A percentile compares a stretch with the other conserved stretches of the same genome.
These are phyloP conservation scores for Hemicordylus capensis DNA, from an alignment of 2,113 vertebrate genomes.

Conservation along the genomic window DNA sequence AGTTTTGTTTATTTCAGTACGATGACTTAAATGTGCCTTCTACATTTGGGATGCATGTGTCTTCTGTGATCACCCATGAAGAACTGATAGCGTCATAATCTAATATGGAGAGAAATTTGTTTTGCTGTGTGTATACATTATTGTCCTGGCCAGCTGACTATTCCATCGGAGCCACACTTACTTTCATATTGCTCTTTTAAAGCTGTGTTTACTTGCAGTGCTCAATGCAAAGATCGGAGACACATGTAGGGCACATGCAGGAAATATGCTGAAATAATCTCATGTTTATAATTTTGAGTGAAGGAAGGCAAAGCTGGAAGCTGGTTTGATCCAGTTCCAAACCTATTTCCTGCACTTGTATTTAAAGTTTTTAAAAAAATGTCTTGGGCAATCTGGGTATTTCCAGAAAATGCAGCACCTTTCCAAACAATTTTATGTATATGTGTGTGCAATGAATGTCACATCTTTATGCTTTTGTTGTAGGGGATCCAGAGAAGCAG, in stretches of 20 bases:
- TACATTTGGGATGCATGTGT: not conserved
- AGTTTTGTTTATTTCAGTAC: not conserved
- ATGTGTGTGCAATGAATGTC: not conserved
- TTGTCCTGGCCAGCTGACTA: not conserved
- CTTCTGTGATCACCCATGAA: not conserved
- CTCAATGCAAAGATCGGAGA: constrained; percentile 39
- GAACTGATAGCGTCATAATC: not conserved
- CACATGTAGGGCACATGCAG: constrained; percentile 69
- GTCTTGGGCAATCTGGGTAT: constrained; percentile 22
- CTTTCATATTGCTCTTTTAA: constrained; percentile 12
- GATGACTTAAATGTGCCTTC: too few relatives aligned
- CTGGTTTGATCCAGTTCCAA: constrained; percentile 67
- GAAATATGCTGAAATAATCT: constrained; percentile 53
- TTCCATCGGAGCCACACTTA: constrained; percentile 33
- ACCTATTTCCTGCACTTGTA: constrained; percentile 58
- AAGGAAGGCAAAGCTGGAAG: constrained; percentile 50
- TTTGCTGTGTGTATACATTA: not conserved
- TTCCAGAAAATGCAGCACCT: not conserved
- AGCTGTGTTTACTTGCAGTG: constrained; percentile 48
- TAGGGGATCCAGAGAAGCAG: not conserved
- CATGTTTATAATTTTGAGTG: constrained; percentile 57
- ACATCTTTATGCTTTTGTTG: not conserved
- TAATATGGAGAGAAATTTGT: not conserved
- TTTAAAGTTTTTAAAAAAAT: constrained; percentile 50
- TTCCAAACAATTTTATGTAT: constrained; percentile 1